These are phyloP conservation scores for Blastobasis adustella DNA, from an alignment of 2,888 invertebrate genomes.

Conservation along the genomic window DNA sequence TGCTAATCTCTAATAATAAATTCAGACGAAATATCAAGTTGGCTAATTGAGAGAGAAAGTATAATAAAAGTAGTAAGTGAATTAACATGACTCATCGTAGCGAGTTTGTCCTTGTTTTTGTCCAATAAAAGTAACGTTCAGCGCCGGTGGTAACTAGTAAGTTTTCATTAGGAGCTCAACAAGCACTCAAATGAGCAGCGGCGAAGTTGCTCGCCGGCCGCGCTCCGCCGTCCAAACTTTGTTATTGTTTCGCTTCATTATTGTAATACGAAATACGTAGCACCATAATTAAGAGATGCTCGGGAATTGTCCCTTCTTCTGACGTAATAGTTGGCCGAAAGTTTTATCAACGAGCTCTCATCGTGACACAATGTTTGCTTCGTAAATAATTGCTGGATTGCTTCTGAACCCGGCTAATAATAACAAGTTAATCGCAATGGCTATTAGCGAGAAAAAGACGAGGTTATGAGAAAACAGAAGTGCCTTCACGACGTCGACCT, in stretches of 20 bases:
- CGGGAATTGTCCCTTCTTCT: conserved; percentile 55
- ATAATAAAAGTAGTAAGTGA: conserved; percentile 20
- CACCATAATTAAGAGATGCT: conserved; percentile 69
- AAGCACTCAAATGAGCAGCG: conserved; percentile 66
- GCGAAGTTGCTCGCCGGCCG: conserved; percentile 52
- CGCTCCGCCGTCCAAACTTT: conserved; percentile 63
- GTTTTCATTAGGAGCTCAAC: conserved; percentile 68
- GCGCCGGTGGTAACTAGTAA: conserved; percentile 57
- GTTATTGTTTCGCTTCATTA: conserved; percentile 73
- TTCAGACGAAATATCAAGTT: background rate
- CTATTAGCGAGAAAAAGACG: conserved; percentile 37
- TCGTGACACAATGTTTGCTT: conserved; percentile 53
- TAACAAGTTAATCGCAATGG: conserved; percentile 50
- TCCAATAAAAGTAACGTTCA: conserved; percentile 52
- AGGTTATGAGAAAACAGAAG: conserved; percentile 38
- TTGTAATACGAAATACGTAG: conserved; percentile 70
- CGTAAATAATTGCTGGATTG: conserved; percentile 53
- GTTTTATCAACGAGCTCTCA: conserved; percentile 53
- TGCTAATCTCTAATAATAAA: conserved; percentile 15
- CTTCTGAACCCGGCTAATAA: conserved; percentile 45
- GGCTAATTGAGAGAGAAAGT: conserved; percentile 6
- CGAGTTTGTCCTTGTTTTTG: conserved; percentile 38
- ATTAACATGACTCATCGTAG: conserved; percentile 29
- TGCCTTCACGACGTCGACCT: conserved; percentile 21
- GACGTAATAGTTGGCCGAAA: conserved; percentile 59